These are phyloP conservation scores for Copsychus sechellarum DNA, from an alignment of 2,113 vertebrate species.

Conservation along the genomic window DNA sequence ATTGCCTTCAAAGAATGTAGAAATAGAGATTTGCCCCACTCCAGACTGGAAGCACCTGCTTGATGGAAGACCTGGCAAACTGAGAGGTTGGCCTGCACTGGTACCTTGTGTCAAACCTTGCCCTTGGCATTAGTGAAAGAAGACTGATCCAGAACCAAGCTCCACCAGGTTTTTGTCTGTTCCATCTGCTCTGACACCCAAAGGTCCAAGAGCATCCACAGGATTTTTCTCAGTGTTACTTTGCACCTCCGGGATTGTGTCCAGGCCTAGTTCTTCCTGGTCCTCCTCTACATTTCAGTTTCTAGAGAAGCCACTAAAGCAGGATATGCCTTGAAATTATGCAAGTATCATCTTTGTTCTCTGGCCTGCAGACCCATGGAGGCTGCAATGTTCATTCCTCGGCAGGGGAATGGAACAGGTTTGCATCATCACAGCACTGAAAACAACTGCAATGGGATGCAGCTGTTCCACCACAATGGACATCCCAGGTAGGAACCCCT, in stretches of 20 bases:
- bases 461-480: not conserved
- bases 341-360: not conserved
- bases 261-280: not conserved
- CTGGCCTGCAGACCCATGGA: not conserved
- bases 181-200: not conserved
- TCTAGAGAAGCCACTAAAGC: not conserved
- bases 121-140: not conserved
- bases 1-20: not conserved
- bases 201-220: not conserved
- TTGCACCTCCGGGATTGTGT: not conserved
- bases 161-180: not conserved
- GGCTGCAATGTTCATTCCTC: not conserved
- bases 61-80: not conserved
- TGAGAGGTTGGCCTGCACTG: not conserved
- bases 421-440: not conserved
- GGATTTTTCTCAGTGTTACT: not conserved
- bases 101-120: not conserved
- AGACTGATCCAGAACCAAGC: not conserved
- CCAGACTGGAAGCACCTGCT: not conserved
- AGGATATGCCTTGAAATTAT: not conserved
- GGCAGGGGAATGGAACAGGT: not conserved
- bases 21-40: not conserved
- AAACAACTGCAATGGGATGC: not conserved
- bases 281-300: not conserved
- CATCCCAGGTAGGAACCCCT: not conserved